These are phyloP conservation scores for Leucophora obtusa DNA, from an alignment of 2,888 invertebrate genomes.

Conservation along the genomic window DNA sequence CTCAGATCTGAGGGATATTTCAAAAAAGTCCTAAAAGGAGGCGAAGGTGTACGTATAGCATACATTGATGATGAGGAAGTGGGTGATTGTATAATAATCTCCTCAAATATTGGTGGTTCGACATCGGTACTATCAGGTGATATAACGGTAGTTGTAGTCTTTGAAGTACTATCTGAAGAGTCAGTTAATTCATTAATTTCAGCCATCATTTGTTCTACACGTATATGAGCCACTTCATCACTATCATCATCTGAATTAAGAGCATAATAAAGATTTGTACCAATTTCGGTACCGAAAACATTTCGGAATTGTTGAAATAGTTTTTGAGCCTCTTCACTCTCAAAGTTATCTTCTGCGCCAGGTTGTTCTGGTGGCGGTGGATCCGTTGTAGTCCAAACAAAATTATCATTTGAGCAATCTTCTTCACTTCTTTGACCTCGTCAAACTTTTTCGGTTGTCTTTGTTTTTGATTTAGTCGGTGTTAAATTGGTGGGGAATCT, in stretches of 20 bases:
- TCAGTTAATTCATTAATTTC: conserved; percentile 69
- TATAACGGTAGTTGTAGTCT: conserved; percentile 60
- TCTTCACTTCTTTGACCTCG: conserved; percentile 79
- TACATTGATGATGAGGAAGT: conserved; percentile 72
- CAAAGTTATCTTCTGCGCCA: conserved; percentile 31
- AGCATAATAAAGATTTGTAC: conserved; percentile 68
- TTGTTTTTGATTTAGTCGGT: conserved; percentile 75
- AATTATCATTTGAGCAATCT: conserved; percentile 77
- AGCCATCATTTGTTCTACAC: conserved; percentile 71
- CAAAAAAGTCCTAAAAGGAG: conserved; percentile 52
- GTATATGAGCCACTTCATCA: conserved; percentile 68
- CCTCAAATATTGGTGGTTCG: conserved; percentile 23
- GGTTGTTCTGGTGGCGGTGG: conserved; percentile 35
- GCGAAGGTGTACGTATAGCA: conserved; percentile 73
- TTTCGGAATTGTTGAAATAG: conserved; percentile 71
- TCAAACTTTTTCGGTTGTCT: conserved; percentile 78
- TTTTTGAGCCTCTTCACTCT: conserved; percentile 51
- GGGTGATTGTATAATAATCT: conserved; percentile 50
- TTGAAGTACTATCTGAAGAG: conserved; percentile 54
- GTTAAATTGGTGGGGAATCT: conserved; percentile 73
- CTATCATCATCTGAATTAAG: conserved; percentile 67
- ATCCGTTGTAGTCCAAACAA: conserved; percentile 66
- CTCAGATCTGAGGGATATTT: conserved; percentile 45
- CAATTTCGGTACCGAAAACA: conserved; percentile 70
- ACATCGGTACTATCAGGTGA: conserved; percentile 52